Evolutionary conservation across 2,888 invertebrate species (phyloP).

Genomic region (Andrena marginata): DNA sequence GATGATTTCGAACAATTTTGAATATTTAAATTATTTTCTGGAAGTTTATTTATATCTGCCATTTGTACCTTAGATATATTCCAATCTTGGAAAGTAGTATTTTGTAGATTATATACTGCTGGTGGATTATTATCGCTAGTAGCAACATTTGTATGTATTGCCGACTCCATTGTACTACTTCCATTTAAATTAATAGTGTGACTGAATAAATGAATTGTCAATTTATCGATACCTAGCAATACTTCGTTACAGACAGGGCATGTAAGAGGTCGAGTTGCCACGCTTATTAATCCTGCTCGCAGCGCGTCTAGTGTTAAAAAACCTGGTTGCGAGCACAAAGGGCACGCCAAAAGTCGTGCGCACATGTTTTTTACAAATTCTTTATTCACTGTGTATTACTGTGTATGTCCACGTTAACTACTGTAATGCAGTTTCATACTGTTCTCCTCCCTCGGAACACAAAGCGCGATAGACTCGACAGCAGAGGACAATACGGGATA

Average conservation of each 20-base stretch:
- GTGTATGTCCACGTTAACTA: constrained; percentile 16
- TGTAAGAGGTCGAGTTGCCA: constrained; percentile 90
- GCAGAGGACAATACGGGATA: not conserved
- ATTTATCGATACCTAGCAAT: constrained; percentile 91
- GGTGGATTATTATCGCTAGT: constrained; percentile 48
- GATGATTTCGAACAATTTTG: constrained; percentile 30
- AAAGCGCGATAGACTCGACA: constrained; percentile 9
- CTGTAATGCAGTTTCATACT: constrained; percentile 17
- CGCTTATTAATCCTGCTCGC: constrained; percentile 90
- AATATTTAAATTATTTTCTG: constrained; percentile 27
- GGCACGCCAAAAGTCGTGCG: constrained; percentile 88
- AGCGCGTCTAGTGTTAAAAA: constrained; percentile 90
- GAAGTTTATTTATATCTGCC: constrained; percentile 27
- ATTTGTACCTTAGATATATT: constrained; percentile 61
- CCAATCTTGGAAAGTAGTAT: constrained; percentile 73
- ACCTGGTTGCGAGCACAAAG: constrained; percentile 91
- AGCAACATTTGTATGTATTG: constrained; percentile 63
- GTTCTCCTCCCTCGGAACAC: not conserved
- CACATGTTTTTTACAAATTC: constrained; percentile 76
- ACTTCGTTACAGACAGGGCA: constrained; percentile 93
- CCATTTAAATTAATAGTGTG: constrained; percentile 86
- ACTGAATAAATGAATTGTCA: constrained; percentile 93
- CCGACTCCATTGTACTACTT: constrained; percentile 47
- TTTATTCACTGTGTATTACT: constrained; percentile 16
- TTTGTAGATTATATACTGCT: constrained; percentile 60